phyloP scores from a whole-genome alignment of 2,113 vertebrate genomes.

The Bubalus kerabau region DNA sequence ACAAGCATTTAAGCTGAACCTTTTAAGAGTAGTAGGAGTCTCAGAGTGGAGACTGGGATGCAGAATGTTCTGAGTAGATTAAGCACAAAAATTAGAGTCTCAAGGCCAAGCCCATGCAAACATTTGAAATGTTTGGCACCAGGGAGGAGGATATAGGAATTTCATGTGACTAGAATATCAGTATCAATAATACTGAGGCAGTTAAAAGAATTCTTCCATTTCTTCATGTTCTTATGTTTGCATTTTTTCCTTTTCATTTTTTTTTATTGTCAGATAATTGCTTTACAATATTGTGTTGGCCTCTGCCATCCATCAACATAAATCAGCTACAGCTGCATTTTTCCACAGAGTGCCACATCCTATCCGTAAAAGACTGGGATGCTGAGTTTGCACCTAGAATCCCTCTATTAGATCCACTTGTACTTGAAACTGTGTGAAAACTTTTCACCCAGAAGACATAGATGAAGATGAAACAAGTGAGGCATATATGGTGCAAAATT shows the following conservation, averaged over 20 bases:
- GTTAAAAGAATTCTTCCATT: neutral
- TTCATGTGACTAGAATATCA: neutral
- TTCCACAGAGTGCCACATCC: neutral
- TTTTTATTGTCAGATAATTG: neutral
- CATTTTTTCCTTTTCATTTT: neutral
- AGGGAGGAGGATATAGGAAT: neutral
- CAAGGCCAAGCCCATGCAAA: neutral
- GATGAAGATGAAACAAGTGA: neutral
- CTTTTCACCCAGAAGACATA: neutral
- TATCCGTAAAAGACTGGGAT: neutral
- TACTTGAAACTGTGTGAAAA: neutral
- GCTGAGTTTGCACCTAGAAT: neutral
- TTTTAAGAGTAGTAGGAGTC: neutral
- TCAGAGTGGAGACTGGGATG: neutral
- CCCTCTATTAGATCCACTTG: neutral
- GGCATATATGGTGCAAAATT: fast-evolving
- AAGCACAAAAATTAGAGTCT: neutral
- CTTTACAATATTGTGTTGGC: neutral
- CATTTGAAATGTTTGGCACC: neutral
- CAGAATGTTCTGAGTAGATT: neutral
- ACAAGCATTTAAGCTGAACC: neutral
- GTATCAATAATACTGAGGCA: neutral
- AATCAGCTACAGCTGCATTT: neutral
- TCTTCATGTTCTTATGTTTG: neutral
- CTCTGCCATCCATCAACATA: neutral